These are phyloP conservation scores for Labrus mixtus DNA, from an alignment of 2,113 vertebrate species.

Conservation along the genomic window DNA sequence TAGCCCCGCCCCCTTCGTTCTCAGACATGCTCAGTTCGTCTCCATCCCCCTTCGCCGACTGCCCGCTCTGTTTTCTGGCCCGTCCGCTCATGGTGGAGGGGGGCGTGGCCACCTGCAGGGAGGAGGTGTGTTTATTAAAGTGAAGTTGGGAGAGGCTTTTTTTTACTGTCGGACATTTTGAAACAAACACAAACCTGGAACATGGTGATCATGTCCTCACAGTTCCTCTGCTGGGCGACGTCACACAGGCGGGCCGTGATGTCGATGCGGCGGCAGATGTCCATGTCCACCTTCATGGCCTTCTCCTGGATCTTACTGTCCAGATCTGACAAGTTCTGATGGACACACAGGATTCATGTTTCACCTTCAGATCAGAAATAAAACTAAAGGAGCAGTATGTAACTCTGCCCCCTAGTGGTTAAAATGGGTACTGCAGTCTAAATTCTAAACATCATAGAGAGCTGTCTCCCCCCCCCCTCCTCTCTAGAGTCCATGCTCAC, in stretches of 20 bases:
- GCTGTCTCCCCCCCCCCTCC: too few relatives aligned
- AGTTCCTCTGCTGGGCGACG: slow-evolving; percentile 97
- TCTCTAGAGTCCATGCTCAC: too few relatives aligned
- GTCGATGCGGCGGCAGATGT: slow-evolving; percentile 97
- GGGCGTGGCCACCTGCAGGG: slow-evolving; percentile 74
- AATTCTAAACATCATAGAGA: too few relatives aligned
- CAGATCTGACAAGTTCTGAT: slow-evolving; percentile 93
- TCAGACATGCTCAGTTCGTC: slow-evolving; percentile 84
- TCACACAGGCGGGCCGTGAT: slow-evolving; percentile 97
- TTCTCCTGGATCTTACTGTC: slow-evolving; percentile 99
- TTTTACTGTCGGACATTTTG: not conserved
- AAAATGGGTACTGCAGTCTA: too few relatives aligned
- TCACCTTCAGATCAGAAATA: not conserved
- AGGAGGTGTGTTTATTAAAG: not conserved
- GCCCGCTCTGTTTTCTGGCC: slow-evolving; percentile 79
- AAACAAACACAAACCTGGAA: slow-evolving; percentile 87
- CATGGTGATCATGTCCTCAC: slow-evolving; percentile 95
- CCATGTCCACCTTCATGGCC: slow-evolving; percentile 99
- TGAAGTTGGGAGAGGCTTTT: too few relatives aligned
- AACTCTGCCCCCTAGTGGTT: too few relatives aligned
- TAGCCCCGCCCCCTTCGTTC: slow-evolving; percentile 74
- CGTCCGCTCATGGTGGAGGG: slow-evolving; percentile 75
- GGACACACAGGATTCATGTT: not conserved
- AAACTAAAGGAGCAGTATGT: too few relatives aligned
- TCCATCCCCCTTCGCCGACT: slow-evolving; percentile 58